phyloP scores from a whole-genome alignment of 2,888 invertebrate genomes.

The Polia nebulosa region DNA sequence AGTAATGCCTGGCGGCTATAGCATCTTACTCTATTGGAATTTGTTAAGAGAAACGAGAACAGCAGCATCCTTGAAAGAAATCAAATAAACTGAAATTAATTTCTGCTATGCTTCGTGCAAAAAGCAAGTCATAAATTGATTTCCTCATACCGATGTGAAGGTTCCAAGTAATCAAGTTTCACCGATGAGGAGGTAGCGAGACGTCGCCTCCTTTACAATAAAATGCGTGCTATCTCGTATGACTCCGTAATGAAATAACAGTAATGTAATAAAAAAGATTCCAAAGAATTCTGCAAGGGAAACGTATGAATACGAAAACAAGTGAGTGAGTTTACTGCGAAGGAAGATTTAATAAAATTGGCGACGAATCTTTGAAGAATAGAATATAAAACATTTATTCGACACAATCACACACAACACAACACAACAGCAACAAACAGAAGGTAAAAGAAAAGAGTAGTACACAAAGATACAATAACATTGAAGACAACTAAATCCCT shows the following conservation, averaged over 20 bases:
- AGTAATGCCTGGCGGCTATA: no score
- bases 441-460: no score
- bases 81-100: constrained; percentile 1
- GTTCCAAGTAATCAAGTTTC: constrained; percentile 16
- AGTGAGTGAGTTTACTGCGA: constrained; percentile 27
- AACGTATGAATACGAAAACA: constrained; percentile 30
- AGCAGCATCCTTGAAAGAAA: not conserved
- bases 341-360: constrained; percentile 18
- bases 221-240: not conserved
- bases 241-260: constrained; percentile 36
- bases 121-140: constrained; percentile 5
- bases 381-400: no score
- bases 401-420: no score
- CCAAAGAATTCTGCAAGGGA: constrained; percentile 21
- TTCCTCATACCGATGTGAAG: constrained; percentile 6
- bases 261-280: constrained; percentile 45
- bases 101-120: not conserved
- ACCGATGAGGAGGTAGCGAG: not conserved
- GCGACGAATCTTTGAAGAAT: constrained; percentile 8
- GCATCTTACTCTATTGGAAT: not conserved
- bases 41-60: not conserved
- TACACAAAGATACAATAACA: no score
- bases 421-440: no score
- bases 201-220: constrained; percentile 3
- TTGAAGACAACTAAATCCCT: not conserved